Conservation (phyloP, 2,888 invertebrate species). For the Amphipoea lucens region DNA sequence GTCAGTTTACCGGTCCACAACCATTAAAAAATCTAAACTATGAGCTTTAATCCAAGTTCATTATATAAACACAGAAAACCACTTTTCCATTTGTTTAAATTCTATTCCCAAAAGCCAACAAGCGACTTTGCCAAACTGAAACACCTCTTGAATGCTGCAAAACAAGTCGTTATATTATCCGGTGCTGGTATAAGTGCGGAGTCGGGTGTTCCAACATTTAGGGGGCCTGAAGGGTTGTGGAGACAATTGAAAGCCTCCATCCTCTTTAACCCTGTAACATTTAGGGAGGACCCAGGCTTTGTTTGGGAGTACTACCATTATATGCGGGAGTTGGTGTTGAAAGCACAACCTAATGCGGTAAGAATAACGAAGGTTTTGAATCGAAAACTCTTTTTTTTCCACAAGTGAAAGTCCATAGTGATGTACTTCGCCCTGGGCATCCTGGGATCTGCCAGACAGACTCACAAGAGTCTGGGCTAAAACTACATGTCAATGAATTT, state of each 20-base stretch:
- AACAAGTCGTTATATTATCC: constrained; percentile 92
- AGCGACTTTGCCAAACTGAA: constrained; percentile 89
- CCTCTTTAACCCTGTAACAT: constrained; percentile 93
- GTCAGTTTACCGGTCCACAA: background rate
- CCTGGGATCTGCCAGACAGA: background rate
- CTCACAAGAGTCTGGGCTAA: background rate
- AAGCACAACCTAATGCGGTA: constrained; percentile 93
- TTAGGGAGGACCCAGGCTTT: constrained; percentile 92
- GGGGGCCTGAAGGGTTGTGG: constrained; percentile 96
- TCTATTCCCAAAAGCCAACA: constrained; percentile 59
- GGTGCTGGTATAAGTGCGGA: constrained; percentile 96
- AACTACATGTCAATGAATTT: background rate
- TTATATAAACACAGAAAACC: constrained; percentile 23
- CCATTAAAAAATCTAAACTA: background rate
- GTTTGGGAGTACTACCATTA: constrained; percentile 98
- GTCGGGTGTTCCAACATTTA: constrained; percentile 96
- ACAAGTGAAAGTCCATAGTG: background rate
- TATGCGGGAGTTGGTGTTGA: constrained; percentile 93
- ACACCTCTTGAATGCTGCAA: constrained; percentile 90
- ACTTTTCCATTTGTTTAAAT: constrained; percentile 16
- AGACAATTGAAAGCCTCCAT: constrained; percentile 92
- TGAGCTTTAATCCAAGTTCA: constrained; percentile 20
- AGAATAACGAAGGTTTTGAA: constrained; percentile 38
- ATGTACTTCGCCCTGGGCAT: background rate
- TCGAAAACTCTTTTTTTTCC: too few species aligned